phyloP scores from a whole-genome alignment of 2,797 vertebrate genomes.

The Pygocentrus nattereri region DNA sequence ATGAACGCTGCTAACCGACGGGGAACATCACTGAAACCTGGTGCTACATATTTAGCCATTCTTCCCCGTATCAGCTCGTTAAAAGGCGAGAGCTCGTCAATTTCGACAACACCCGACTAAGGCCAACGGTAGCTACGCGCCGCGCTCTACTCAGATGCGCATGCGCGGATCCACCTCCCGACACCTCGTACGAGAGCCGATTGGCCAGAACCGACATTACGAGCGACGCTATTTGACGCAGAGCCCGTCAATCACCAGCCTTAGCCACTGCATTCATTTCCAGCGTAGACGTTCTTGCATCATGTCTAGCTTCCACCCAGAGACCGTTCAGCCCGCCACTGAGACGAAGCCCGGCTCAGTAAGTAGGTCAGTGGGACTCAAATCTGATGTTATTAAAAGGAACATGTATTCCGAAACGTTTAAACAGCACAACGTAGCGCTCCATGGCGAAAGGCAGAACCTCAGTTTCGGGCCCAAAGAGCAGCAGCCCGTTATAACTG shows the following conservation, averaged over 20 bases:
- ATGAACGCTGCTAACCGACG: background rate
- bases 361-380: conserved; percentile 59
- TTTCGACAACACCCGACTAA: background rate
- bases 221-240: conserved; percentile 33
- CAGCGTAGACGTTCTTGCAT: conserved; percentile 23
- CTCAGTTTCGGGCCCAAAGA: no score
- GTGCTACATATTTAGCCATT: no score
- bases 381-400: background rate
- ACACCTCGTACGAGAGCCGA: conserved; percentile 19
- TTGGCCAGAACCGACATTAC: conserved; percentile 2
- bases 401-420: background rate
- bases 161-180: conserved; percentile 3
- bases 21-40: no score
- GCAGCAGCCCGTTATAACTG: no score
- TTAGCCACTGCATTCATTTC: background rate
- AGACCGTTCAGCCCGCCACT: background rate
- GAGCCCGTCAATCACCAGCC: conserved; percentile 19
- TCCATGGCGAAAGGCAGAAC: no score
- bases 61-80: background rate
- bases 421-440: no score
- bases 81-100: background rate
- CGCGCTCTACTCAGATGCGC: background rate
- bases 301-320: background rate
- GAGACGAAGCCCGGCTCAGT: background rate
- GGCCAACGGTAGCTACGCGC: background rate